Conservation (phyloP, 2,113 vertebrate species). For the Bos indicus region DNA sequence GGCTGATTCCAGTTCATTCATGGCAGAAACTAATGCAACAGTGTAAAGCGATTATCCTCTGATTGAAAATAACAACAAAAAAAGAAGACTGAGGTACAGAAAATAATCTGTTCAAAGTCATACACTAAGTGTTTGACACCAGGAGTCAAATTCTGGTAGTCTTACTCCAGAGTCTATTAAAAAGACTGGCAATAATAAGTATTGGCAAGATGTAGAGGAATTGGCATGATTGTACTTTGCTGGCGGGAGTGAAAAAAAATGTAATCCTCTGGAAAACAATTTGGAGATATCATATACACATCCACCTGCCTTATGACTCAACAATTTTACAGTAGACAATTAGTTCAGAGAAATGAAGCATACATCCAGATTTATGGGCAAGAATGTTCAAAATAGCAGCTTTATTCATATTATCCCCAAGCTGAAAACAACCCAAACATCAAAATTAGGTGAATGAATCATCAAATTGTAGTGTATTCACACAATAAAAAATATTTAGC, state of each 20-base stretch:
- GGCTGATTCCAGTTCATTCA: not conserved
- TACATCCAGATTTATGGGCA: not conserved
- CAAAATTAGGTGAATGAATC: not conserved
- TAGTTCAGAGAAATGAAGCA: not conserved
- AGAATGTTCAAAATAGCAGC: not conserved
- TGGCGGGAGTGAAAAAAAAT: not conserved
- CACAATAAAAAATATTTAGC: not conserved
- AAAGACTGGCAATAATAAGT: conserved; percentile 8
- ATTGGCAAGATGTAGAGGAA: not conserved
- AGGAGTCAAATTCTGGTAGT: not conserved
- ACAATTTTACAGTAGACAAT: not conserved
- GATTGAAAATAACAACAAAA: not conserved
- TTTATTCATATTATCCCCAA: not conserved
- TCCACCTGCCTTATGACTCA: not conserved
- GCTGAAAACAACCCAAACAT: not conserved
- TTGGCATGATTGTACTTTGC: not conserved
- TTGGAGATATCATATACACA: not conserved
- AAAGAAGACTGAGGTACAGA: not conserved
- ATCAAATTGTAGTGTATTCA: not conserved
- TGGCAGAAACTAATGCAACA: not conserved
- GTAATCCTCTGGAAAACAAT: conserved; percentile 1
- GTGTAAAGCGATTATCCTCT: not conserved
- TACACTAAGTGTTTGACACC: not conserved
- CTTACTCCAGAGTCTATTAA: not conserved
- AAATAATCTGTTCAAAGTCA: not conserved